Base-by-base conservation (phyloP, 2,797 vertebrate species). In the Catostomus latipinnis region DNA sequence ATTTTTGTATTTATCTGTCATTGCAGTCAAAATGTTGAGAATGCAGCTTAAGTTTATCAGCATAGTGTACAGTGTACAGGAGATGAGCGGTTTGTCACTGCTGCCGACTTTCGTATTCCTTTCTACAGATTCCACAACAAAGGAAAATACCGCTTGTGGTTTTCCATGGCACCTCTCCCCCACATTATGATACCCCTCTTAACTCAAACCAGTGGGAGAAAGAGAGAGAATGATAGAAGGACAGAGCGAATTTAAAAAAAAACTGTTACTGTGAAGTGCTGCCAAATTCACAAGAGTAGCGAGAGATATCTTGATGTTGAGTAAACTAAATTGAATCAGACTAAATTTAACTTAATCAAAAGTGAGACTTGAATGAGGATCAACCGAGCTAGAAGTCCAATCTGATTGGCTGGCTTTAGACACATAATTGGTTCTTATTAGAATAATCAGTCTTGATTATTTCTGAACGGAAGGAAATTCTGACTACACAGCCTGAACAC, bases 81-180 rank as follows among this genome's bases (percentile, higher is more conserved):
- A 66, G 62, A 70, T 77, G 77, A 74, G 77, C 68, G 62, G 13
- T 48, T 56, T 49, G 53, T 67, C 49, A 5, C 74, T 74, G 49
- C 49, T 50, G 34, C 61, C 61, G 53, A 75, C 61, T 76, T 77
- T 71, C 58, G 9, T 53, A 56, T 71, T 78, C n/a, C 48, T 73
- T 56, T 54, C 63, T 72, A 67, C 71, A 76, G 71, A 65, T 73
- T 14, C 45, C 22, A 74, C 68, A 81, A 52, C 74, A 78, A 80
- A 77, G 66, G n/a, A 8, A 45, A 74, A 56, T 34, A 73, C 57
- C 12, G 0, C 45, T 57, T 76, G 74, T 18, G 52, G 62, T 57
- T 67, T 77, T 62, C 11, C 54, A 70, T n/a, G 48, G 60, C 34
- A 74, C 18, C 49, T 53, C 63, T 45, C 14, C 16, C 18, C 13